A percentile compares a stretch with the other conserved stretches of the same genome.
Evolutionary conservation across 1,140 invertebrate species (phyloP).

Genomic region (Sesamia nonagrioides): DNA sequence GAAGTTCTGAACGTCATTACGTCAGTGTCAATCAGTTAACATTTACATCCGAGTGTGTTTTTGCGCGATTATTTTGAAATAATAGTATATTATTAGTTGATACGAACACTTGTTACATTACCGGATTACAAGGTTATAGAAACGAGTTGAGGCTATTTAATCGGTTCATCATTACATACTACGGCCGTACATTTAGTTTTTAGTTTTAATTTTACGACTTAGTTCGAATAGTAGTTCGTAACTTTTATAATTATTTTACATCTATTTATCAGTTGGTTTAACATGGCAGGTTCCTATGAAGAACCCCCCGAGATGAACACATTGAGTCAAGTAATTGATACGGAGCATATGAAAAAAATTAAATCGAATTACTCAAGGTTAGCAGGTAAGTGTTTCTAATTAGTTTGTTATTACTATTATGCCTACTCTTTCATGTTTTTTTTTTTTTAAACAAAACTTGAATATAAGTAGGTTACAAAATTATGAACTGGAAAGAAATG

Average conservation of each 20-base stretch:
- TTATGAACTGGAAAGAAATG: not conserved
- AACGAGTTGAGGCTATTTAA: not conserved
- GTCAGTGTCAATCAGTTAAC: not conserved
- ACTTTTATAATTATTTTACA: slow-evolving; percentile 24
- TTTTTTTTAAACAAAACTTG: not conserved
- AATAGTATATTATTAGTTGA: slow-evolving; percentile 35
- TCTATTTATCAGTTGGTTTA: slow-evolving; percentile 52
- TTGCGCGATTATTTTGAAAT: slow-evolving; percentile 14
- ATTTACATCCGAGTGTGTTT: not conserved
- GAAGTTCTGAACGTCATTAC: too few species aligned
- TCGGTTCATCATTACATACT: not conserved
- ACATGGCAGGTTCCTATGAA: slow-evolving; percentile 51
- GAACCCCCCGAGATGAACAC: slow-evolving; percentile 63
- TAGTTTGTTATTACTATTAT: slow-evolving; percentile 3
- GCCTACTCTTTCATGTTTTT: not conserved
- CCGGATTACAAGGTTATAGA: slow-evolving; percentile 32
- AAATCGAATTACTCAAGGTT: slow-evolving; percentile 85
- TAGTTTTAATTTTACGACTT: not conserved
- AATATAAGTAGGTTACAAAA: not conserved
- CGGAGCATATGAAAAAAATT: slow-evolving; percentile 81
- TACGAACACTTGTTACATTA: slow-evolving; percentile 35
- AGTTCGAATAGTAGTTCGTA: slow-evolving; percentile 16
- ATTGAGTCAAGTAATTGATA: slow-evolving; percentile 77
- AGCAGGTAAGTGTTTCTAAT: slow-evolving; percentile 76
- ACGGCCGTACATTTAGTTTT: slow-evolving; percentile 5